Percentiles rank a stretch among this genome's conserved stretches.
Conservation (phyloP, 2,113 vertebrate species). For the Daphoenositta chrysoptera region DNA sequence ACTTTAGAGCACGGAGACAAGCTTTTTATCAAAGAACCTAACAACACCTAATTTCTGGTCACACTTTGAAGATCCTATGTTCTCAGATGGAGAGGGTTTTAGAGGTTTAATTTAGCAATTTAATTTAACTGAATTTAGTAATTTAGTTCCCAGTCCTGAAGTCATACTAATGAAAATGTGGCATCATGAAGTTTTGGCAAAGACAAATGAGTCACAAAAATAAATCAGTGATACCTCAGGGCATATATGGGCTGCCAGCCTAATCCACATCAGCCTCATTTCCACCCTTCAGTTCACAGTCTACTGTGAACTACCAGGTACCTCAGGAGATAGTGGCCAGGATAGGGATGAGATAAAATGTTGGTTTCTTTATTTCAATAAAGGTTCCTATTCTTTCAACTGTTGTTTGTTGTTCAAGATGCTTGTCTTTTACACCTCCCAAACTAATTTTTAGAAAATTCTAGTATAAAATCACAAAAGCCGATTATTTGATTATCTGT, state of each 20-base stretch:
- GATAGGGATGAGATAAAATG: not conserved
- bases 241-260: not conserved
- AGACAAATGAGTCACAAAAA: not conserved
- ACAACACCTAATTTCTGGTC: not conserved
- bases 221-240: not conserved
- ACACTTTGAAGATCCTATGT: not conserved
- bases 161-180: not conserved
- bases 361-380: not conserved
- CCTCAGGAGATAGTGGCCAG: not conserved
- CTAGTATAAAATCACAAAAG: not conserved
- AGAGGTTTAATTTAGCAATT: not conserved
- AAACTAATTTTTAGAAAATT: not conserved
- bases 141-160: not conserved
- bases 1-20: not conserved
- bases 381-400: not conserved
- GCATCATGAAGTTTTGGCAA: not conserved
- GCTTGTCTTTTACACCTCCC: not conserved
- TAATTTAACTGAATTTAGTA: not conserved
- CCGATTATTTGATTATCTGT: not conserved
- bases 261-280: not conserved
- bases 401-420: not conserved
- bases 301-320: not conserved
- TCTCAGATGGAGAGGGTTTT: not conserved
- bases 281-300: not conserved
- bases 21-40: not conserved